phyloP scores from a whole-genome alignment of 1,140 invertebrate species.

The Bombus vancouverensis region DNA sequence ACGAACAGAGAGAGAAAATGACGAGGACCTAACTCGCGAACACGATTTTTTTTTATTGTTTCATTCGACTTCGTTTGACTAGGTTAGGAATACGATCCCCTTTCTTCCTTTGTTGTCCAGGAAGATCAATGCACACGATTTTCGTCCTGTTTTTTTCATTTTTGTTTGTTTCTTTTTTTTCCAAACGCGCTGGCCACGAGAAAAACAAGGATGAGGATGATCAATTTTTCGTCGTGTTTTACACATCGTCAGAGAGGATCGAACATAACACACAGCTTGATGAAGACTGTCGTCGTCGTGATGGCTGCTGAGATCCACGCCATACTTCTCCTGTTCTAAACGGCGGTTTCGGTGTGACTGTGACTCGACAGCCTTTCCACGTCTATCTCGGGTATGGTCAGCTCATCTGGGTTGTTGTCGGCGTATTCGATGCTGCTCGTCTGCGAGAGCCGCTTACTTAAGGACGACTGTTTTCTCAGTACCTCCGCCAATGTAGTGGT shows the following conservation, averaged over 20 bases:
- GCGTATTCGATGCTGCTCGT: constrained; percentile 95
- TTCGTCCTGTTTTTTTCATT: neutral
- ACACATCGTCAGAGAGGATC: constrained; percentile 35
- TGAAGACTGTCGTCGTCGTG: constrained; percentile 27
- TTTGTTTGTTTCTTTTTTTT: neutral
- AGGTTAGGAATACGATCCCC: constrained; percentile 26
- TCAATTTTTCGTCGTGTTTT: neutral
- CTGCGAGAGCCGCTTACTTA: constrained; percentile 94
- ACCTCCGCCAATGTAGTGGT: constrained; percentile 94
- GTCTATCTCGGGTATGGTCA: constrained; percentile 94
- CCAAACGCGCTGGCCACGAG: constrained; percentile 29
- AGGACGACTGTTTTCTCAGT: constrained; percentile 94
- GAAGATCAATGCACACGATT: constrained; percentile 16
- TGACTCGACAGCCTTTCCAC: constrained; percentile 94
- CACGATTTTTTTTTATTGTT: constrained; percentile 19
- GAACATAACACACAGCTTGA: constrained; percentile 30
- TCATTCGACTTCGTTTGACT: constrained; percentile 28
- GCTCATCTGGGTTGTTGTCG: constrained; percentile 92
- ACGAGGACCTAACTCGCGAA: constrained; percentile 45
- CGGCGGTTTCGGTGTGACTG: constrained; percentile 96
- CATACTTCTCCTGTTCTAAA: constrained; percentile 83
- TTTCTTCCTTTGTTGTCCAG: neutral
- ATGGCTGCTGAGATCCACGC: constrained; percentile 26
- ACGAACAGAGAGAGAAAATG: constrained; percentile 16
- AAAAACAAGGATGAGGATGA: constrained; percentile 50